Base-by-base conservation (phyloP, 2,888 invertebrate genomes). In the Malacosoma neustria region DNA sequence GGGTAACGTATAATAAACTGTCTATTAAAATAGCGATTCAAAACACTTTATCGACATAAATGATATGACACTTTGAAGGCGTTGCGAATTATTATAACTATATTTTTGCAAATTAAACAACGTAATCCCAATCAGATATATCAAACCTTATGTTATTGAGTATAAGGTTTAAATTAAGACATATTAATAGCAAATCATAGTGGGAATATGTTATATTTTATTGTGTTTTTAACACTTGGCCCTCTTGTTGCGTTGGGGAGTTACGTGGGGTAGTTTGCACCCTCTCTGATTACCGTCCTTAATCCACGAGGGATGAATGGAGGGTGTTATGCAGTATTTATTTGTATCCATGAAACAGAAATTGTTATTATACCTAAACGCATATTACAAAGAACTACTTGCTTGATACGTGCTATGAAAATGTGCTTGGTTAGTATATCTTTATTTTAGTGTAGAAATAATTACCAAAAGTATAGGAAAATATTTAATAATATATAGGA, bases 41-140 rank as follows among this genome's bases (percentile, higher is more conserved):
- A 22, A 22, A 22, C 22, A 22, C 9, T 22, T 22, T 81, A 72
- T 74, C 64, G 57, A 59, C 66, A 77, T 84, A 80, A 84, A 67
- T 79, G 81, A 85, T 85, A 82, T 84, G 84, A 84, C 84, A 84
- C 67, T 72, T 74, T 71, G 74, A 79, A 84, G 84, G 84, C 84
- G 82, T 84, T 77, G 51, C 85, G 76, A 85, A 85, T 84, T 76
- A 76, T 61, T 67, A 61, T 61, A 64, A 50, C 53, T 60, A 46
- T 46, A 49, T 51, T 45, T 40, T 3, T 29, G 38, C 49, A 47
- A 52, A 36, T 5, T 30, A 45, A 29, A 14, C 11, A 38, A 29
- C 34, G n/a, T 30, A 6, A 13, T 11, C 29, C 6, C 3, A 1
- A 22, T 6, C 30, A 36, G 11, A 11, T 14, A 30, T 6, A 13